Evolutionary conservation across 2,888 invertebrate genomes (phyloP).

Genomic region (Netelia inedita): DNA sequence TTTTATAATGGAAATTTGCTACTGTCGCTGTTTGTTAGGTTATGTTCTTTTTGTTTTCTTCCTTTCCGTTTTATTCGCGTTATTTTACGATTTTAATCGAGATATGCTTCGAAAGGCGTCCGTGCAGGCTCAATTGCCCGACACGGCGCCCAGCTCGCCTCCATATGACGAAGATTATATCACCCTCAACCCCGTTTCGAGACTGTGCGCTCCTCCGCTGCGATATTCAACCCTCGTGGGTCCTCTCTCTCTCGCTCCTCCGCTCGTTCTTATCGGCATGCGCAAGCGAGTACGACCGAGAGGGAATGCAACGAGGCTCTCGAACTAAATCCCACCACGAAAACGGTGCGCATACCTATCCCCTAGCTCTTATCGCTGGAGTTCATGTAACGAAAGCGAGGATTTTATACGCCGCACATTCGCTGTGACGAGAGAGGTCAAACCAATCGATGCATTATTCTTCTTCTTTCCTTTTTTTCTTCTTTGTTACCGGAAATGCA

Average conservation of each 20-base stretch:
- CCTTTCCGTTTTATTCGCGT: neutral
- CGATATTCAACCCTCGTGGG: conserved; percentile 57
- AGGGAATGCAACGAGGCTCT: neutral
- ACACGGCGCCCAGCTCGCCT: conserved; percentile 78
- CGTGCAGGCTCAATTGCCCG: conserved; percentile 79
- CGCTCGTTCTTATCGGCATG: neutral
- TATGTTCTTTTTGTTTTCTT: neutral
- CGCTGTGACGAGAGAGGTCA: conserved; percentile 19
- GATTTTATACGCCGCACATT: conserved; percentile 12
- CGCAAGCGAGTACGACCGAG: neutral
- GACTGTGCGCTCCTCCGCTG: conserved; percentile 42
- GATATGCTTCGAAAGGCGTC: conserved; percentile 72
- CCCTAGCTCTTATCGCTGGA: neutral
- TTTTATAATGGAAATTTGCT: neutral
- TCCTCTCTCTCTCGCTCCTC: conserved; percentile 31
- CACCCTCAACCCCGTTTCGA: conserved; percentile 69
- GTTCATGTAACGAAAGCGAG: conserved; percentile 6
- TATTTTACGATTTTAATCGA: conserved; percentile 18
- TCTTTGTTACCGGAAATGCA: neutral
- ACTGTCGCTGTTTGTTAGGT: neutral
- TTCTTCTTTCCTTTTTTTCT: neutral
- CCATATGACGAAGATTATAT: conserved; percentile 76
- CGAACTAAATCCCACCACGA: neutral
- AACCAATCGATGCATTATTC: conserved; percentile 41
- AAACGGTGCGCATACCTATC: neutral